phyloP scores from a whole-genome alignment of 2,888 invertebrate genomes.

The Pammene aurita region DNA sequence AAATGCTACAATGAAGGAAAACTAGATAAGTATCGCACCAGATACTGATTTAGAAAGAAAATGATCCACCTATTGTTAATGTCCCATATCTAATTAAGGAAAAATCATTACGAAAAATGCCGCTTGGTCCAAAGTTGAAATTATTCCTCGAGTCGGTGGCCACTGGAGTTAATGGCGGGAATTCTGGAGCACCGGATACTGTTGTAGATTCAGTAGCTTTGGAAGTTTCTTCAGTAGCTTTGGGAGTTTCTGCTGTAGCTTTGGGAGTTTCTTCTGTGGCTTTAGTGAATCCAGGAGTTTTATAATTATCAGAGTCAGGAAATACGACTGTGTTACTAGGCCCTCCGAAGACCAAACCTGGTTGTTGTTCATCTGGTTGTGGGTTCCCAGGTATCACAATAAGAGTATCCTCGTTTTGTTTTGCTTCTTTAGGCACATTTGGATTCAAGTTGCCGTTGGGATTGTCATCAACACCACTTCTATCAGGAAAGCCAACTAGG shows the following conservation, averaged over 20 bases:
- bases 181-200: conserved; percentile 3
- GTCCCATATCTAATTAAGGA: conserved; percentile 14
- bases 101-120: conserved; percentile 54
- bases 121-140: conserved; percentile 52
- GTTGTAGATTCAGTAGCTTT: conserved; percentile 12
- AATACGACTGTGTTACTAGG: conserved; percentile 20
- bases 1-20: too few relatives aligned
- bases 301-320: conserved; percentile 19
- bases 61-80: conserved; percentile 22
- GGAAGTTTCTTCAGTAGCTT: conserved; percentile 18
- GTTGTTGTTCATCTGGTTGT: background rate
- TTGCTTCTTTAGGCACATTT: conserved; percentile 4
- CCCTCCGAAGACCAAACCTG: conserved; percentile 19
- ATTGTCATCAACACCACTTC: background rate
- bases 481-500: conserved; percentile 14
- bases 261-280: conserved; percentile 16
- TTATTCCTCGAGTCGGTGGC: conserved; percentile 50
- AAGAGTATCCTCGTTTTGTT: conserved; percentile 11
- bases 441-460: conserved; percentile 9
- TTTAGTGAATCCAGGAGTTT: conserved; percentile 11
- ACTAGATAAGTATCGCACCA: too few relatives aligned
- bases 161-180: conserved; percentile 52
- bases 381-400: conserved; percentile 24
- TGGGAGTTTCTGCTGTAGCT: conserved; percentile 19
- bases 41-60: too few relatives aligned